Evolutionary conservation across 2,113 vertebrate species (phyloP), one percentile per base, ranked within the genome.

Genomic region (Hippocampus zosterae): DNA sequence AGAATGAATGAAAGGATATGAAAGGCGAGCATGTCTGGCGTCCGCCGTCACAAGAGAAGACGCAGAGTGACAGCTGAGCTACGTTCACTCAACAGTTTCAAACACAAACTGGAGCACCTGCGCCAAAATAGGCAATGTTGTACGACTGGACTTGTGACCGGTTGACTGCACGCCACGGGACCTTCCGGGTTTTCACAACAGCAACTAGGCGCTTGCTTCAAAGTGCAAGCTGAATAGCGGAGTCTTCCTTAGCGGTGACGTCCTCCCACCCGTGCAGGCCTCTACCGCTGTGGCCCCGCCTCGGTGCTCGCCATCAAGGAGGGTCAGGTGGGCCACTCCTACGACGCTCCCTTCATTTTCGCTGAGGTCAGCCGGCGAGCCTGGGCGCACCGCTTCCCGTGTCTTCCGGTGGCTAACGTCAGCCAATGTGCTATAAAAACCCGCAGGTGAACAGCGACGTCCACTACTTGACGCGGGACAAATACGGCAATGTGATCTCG

Each of bases 251-350:
- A 6, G 0, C 33, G 33, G 25, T 27, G 56, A 27, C 56, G 1
- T 12, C 12, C 21, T 55, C 21, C 40, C 37, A 1, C 1, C 46
- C 8, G 7, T 41, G 0, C 78, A 98, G 97, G 97, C 64, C 90
- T 92, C 86, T 98, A 84, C 70, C 93, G 96, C 60, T 98, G 95
- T 40, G 97, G 96, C 8, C 97, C 97, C 0, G 88, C 94, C 3
- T 92, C 97, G 0, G 93, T 98, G 27, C 71, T 74, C 64, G 94
- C 94, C 59, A 83, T 98, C 69, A 97, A 95, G 82, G 88, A 93
- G 0, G 95, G 95, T 7, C 84, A 92, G 0, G 84, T 98, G 56
- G 94, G 90, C 71, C 93, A 92, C 88, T 92, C 89, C 0, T 97
- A 92, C 76, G 96, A 98, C 80, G 78, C 84, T 0, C 84, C 88